Conservation (phyloP, 2,113 vertebrate species). For the Fulica atra region DNA sequence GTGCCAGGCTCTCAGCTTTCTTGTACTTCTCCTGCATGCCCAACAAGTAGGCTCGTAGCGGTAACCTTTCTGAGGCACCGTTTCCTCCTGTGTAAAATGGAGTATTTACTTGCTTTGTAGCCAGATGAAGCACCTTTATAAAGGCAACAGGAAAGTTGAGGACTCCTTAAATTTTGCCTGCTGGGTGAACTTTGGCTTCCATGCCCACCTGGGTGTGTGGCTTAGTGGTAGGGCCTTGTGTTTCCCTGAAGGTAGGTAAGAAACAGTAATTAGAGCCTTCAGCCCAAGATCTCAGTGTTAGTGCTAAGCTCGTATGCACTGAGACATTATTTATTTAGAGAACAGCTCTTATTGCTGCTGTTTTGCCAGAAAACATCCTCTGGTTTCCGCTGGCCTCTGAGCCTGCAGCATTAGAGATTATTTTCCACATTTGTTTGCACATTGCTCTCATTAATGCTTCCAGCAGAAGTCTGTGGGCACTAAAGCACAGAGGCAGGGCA, state of each 20-base stretch:
- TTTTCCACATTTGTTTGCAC: slow-evolving; percentile 65
- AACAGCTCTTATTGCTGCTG: slow-evolving; percentile 34
- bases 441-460: slow-evolving; percentile 48
- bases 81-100: background rate
- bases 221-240: background rate
- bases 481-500: slow-evolving; percentile 2
- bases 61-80: background rate
- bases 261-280: background rate
- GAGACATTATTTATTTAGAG: slow-evolving; percentile 52
- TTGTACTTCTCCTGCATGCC: background rate
- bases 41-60: background rate
- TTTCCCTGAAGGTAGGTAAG: background rate
- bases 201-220: background rate
- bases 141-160: background rate
- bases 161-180: background rate
- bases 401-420: slow-evolving; percentile 50
- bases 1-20: background rate
- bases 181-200: background rate
- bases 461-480: slow-evolving; percentile 35
- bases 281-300: background rate
- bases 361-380: slow-evolving; percentile 64
- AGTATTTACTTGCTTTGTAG: background rate
- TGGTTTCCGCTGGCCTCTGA: slow-evolving; percentile 45
- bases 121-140: background rate
- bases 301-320: background rate